Percentiles rank a stretch among this genome's conserved stretches.
Evolutionary conservation across 1,140 invertebrate species (phyloP).

Genomic region (Leptinotarsa texana): DNA sequence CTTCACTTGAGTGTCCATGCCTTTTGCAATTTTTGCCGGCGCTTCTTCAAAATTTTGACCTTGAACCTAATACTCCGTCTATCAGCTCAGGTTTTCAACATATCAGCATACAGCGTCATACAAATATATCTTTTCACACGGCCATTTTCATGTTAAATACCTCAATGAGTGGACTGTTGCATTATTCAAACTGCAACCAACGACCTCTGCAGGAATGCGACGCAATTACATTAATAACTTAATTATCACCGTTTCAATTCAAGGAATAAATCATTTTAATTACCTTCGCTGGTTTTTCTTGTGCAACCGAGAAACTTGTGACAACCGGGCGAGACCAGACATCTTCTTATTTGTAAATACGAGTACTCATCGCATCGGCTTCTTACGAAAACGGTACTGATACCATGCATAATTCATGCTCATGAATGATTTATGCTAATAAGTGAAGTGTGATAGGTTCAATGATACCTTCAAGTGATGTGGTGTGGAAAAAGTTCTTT

Average conservation of each 20-base stretch:
- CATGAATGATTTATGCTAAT: background rate
- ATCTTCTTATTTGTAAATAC: background rate
- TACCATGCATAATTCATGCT: background rate
- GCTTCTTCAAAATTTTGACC: too few species aligned
- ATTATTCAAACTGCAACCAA: background rate
- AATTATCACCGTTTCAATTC: slow-evolving; percentile 13
- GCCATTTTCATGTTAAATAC: too few species aligned
- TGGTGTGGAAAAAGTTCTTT: background rate
- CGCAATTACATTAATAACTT: slow-evolving; percentile 8
- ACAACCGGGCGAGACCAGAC: background rate
- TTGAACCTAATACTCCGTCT: too few species aligned
- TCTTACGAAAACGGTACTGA: slow-evolving; percentile 1
- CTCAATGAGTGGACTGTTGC: background rate
- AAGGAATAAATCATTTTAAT: slow-evolving; percentile 12
- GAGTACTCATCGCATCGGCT: background rate
- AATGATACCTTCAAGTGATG: background rate
- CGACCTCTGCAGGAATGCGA: slow-evolving; percentile 6
- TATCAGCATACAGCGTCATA: too few species aligned
- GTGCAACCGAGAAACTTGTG: background rate
- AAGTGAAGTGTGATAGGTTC: background rate
- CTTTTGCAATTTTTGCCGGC: too few species aligned
- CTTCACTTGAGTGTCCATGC: too few species aligned
- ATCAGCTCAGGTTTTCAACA: too few species aligned
- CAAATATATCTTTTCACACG: too few species aligned
- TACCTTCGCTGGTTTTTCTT: slow-evolving; percentile 2